Base-by-base conservation (phyloP, 2,113 vertebrate genomes). In the Notiomystis cincta region DNA sequence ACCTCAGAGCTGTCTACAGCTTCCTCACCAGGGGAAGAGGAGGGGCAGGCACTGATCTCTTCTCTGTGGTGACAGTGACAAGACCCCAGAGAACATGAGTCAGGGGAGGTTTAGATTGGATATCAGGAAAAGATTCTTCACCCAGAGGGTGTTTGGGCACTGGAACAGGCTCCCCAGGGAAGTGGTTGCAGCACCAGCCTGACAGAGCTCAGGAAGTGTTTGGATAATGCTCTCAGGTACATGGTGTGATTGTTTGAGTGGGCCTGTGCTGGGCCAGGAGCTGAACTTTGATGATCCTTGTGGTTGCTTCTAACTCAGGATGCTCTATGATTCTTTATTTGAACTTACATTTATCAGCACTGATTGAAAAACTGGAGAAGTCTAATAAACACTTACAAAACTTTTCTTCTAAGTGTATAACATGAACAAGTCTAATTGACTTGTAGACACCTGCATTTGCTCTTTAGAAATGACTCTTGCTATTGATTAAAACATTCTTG, bases 401-500 rank as follows among this genome's bases (percentile, higher is more conserved):
- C 30, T 30, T 90, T 79, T 47, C 28, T 73, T 87, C 51, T 37
- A 38, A 69, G 51, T 2, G 0, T 78, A 4, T 71, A 7, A 51
- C 7, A 7, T 57, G 30, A 82, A 17, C 44, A 69, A 58, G 27
- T 2, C 3, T 76, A 48, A 69, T 44, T 85, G 48, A 64, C 40
- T 72, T 60, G 62, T 64, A 61, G 27, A 2, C 54, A 57, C 28
- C n/a, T 87, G 18, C 57, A 42, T 91, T 89, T 91, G 35, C 22
- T 35, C 37, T 85, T 53, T 48, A 60, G 53, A 61, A 82, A 71
- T 76, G 44, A 23, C n/a, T 60, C 12, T 33, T 89, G 48, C 54
- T 85, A 50, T 28, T 69, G 53, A 78, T 64, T 78, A 72, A 76
- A 95, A 28, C 44, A 86, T 48, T 75, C 77, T 84, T 95, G 69